Conservation (phyloP, 2,797 vertebrate species). For the Lindbergichthys nudifrons region DNA sequence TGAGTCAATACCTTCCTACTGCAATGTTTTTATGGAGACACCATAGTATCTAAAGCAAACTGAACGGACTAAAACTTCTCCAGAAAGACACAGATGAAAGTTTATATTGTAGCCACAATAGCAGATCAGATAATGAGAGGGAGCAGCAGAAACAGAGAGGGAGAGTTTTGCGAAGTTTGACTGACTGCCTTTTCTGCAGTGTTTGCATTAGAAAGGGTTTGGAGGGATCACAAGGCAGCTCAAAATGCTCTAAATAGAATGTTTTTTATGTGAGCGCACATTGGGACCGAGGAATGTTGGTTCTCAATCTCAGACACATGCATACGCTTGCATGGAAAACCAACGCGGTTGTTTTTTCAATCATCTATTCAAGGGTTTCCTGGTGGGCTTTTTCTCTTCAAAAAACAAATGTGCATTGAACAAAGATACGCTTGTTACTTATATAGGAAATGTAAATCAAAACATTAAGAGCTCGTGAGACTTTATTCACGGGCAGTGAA, state of each 20-base stretch:
- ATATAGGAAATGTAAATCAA: conserved; percentile 73
- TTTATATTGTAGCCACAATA: conserved; percentile 69
- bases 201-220: conserved; percentile 85
- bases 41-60: conserved; percentile 37
- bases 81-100: conserved; percentile 55
- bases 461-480: conserved; percentile 62
- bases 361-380: conserved; percentile 83
- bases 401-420: conserved; percentile 76
- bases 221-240: conserved; percentile 83
- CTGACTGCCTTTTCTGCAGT: conserved; percentile 78
- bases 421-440: conserved; percentile 78
- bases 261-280: conserved; percentile 81
- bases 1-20: conserved; percentile 51
- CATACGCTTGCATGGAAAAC: conserved; percentile 82
- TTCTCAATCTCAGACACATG: conserved; percentile 86
- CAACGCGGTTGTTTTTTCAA: conserved; percentile 82
- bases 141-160: conserved; percentile 56
- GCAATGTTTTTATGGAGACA: conserved; percentile 51
- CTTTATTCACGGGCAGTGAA: conserved; percentile 57
- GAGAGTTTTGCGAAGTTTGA: conserved; percentile 67
- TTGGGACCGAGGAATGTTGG: conserved; percentile 85
- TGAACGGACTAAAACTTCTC: conserved; percentile 35
- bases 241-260: conserved; percentile 83
- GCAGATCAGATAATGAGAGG: conserved; percentile 77
- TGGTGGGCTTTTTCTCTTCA: conserved; percentile 80